Conservation (phyloP, 2,888 invertebrate genomes). For the Diploptera punctata region DNA sequence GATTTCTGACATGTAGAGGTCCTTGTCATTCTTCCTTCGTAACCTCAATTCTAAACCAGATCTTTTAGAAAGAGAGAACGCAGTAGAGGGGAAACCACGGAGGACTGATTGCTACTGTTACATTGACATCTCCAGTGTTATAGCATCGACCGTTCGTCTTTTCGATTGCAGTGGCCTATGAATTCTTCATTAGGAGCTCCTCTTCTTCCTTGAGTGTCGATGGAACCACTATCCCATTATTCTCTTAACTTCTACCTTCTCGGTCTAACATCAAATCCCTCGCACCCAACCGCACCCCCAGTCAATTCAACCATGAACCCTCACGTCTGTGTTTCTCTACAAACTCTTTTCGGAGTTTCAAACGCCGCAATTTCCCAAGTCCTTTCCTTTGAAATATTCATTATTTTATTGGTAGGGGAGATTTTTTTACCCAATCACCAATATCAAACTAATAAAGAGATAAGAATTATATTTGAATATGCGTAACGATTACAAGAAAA, state of each 20-base stretch:
- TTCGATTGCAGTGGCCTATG: slow-evolving; percentile 23
- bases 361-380: not conserved
- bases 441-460: no score
- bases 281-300: slow-evolving; percentile 9
- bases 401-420: not conserved
- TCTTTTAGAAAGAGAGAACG: no score
- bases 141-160: slow-evolving; percentile 6
- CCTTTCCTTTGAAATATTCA: slow-evolving; percentile 19
- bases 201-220: slow-evolving; percentile 15
- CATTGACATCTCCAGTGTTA: not conserved
- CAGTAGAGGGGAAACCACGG: no score
- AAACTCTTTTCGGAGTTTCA: not conserved
- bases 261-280: not conserved
- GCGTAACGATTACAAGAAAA: no score
- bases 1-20: no score
- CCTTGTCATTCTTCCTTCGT: no score
- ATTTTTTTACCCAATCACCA: not conserved
- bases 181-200: slow-evolving; percentile 29
- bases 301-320: slow-evolving; percentile 15
- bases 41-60: no score
- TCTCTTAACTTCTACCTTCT: not conserved
- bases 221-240: slow-evolving; percentile 18
- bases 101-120: not conserved
- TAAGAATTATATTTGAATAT: no score
- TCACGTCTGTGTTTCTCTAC: not conserved